phyloP scores from a whole-genome alignment of 2,113 vertebrate genomes.

The Gadus macrocephalus region DNA sequence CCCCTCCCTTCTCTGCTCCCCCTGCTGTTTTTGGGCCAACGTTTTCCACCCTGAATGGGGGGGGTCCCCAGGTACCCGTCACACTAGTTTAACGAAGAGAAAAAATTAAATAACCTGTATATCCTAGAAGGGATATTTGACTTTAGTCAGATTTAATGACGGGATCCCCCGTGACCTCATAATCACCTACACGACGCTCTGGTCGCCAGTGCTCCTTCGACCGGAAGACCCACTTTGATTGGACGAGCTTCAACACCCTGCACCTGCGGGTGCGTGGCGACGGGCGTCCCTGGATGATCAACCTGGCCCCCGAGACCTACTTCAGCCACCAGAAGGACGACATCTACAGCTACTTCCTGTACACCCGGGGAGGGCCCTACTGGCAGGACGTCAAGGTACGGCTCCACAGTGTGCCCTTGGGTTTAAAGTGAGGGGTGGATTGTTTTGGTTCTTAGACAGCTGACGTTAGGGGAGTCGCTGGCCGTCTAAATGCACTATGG shows the following conservation, averaged over 20 bases:
- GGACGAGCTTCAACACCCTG: slow-evolving; percentile 87
- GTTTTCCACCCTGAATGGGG: too few relatives aligned
- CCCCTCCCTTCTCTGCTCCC: background rate
- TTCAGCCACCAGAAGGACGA: slow-evolving; percentile 82
- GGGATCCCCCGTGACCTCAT: too few relatives aligned
- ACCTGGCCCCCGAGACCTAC: slow-evolving; percentile 75
- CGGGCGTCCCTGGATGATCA: slow-evolving; percentile 95
- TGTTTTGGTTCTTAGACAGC: too few relatives aligned
- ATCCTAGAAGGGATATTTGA: too few relatives aligned
- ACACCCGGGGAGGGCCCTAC: slow-evolving; percentile 90
- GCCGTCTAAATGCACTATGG: too few relatives aligned
- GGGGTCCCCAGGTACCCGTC: too few relatives aligned
- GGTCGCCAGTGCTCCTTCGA: slow-evolving; percentile 77
- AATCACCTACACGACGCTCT: background rate
- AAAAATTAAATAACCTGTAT: too few relatives aligned
- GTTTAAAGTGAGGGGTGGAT: too few relatives aligned
- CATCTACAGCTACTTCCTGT: slow-evolving; percentile 90
- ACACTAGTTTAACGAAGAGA: too few relatives aligned
- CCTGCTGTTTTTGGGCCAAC: too few relatives aligned
- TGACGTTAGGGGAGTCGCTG: too few relatives aligned
- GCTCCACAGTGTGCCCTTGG: background rate
- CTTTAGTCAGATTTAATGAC: too few relatives aligned
- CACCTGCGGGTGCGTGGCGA: slow-evolving; percentile 88
- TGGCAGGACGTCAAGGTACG: slow-evolving; percentile 95
- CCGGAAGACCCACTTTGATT: slow-evolving; percentile 78